A percentile compares a stretch with the other conserved stretches of the same genome.
Evolutionary conservation across 2,797 vertebrate species (phyloP).

Genomic region (Crenichthys baileyi): DNA sequence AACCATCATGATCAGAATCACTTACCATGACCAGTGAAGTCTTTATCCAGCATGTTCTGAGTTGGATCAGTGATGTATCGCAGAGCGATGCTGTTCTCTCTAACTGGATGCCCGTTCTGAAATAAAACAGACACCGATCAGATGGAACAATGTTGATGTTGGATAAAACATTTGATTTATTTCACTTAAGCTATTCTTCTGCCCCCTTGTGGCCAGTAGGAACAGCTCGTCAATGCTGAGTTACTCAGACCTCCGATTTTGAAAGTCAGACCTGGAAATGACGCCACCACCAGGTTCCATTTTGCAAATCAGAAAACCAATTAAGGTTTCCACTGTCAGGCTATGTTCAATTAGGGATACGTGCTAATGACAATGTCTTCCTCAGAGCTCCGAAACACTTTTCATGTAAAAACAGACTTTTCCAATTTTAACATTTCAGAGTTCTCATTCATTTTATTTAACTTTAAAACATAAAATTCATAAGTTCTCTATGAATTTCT

Average conservation of each 20-base stretch:
- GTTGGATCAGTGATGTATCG: conserved; percentile 93
- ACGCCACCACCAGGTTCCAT: neutral
- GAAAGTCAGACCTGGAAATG: neutral
- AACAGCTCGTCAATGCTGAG: neutral
- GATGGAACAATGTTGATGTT: neutral
- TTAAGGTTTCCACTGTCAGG: no score
- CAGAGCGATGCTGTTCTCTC: conserved; percentile 84
- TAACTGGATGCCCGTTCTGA: conserved; percentile 77
- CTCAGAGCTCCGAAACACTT: no score
- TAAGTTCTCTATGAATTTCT: neutral
- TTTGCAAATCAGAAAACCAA: no score
- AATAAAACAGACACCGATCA: neutral
- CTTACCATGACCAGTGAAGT: conserved; percentile 83
- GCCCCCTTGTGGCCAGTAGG: neutral
- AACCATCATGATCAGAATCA: neutral
- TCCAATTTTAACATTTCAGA: no score
- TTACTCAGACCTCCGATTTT: neutral
- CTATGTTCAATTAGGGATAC: no score
- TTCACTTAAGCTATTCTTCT: neutral
- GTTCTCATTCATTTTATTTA: no score
- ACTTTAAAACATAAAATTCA: neutral
- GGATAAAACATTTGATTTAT: neutral
- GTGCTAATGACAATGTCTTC: no score
- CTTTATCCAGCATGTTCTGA: conserved; percentile 70
- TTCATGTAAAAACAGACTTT: no score